Conservation (phyloP, 2,113 vertebrate species). For the Panurus biarmicus region DNA sequence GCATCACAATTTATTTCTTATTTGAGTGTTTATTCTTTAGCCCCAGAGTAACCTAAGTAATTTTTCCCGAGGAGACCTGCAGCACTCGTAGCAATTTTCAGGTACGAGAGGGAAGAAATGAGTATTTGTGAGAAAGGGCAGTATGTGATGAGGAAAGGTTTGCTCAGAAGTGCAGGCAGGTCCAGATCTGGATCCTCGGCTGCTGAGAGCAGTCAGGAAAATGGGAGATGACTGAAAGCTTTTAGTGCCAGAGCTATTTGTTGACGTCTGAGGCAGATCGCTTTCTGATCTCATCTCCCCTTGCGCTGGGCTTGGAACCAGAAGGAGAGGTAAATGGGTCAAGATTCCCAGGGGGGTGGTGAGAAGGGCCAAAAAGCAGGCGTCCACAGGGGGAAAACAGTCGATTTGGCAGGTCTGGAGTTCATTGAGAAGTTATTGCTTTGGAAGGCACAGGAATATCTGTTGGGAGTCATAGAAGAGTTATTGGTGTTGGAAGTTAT, state of each 20-base stretch:
- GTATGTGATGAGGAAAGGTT: not conserved
- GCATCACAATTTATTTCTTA: not conserved
- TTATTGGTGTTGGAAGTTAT: conserved; percentile 66
- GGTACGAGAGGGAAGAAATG: not conserved
- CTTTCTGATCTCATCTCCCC: conserved; percentile 62
- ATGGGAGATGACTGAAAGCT: conserved; percentile 56
- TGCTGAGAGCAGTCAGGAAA: conserved; percentile 52
- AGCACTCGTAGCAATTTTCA: not conserved
- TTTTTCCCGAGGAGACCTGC: not conserved
- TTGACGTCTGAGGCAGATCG: conserved; percentile 32
- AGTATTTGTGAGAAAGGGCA: not conserved
- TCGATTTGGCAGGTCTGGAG: conserved; percentile 64
- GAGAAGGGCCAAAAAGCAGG: conserved; percentile 60
- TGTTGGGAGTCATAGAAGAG: conserved; percentile 62
- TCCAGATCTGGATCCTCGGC: not conserved
- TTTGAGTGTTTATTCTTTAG: conserved; percentile 14
- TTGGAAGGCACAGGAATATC: conserved; percentile 62
- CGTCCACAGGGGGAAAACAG: conserved; percentile 29
- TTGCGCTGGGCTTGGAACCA: conserved; percentile 40
- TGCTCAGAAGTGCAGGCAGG: not conserved
- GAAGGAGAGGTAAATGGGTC: conserved; percentile 61
- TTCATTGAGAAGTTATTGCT: conserved; percentile 66
- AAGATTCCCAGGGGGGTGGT: conserved; percentile 23
- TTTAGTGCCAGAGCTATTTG: conserved; percentile 58
- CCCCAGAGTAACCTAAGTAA: not conserved